Base-by-base conservation (phyloP, 2,888 invertebrate genomes). In the Hypselothyrea guttata region DNA sequence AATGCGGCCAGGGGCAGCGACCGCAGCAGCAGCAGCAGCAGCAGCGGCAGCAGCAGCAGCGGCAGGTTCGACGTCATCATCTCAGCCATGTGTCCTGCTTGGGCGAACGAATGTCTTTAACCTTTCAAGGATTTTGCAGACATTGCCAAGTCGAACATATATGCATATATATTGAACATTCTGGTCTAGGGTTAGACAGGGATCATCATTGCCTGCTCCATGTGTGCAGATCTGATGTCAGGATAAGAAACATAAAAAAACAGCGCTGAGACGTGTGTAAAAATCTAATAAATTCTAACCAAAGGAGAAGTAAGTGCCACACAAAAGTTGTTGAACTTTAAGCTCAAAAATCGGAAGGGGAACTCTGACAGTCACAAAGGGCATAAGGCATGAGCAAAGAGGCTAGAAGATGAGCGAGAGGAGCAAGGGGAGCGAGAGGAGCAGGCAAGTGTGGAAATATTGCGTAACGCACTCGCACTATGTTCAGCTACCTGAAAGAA, bases 101-200 rank as follows among this genome's bases (percentile, higher is more conserved):
- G 71, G 52, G 54, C 54, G 77, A 70, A 82, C 22, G 22, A 22
- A 22, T 22, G 87, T 87, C 88, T 88, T 88, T 87, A 87, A 87
- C 87, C 87, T 87, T 87, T 87, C 87, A 87, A 87, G 87, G 88
- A 87, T 88, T 75, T 88, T 73, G 54, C 56, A 67, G 74, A 63
- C 82, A 81, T 55, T 71, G 69, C 31, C 52, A 65, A 72, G 60
- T 52, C 76, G 3, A 4, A 22, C 22, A n/a, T n/a, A n/a, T n/a
- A n/a, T 22, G 22, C 22, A 46, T 59, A 62, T 64, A 45, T 77
- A 77, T 81, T 74, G 84, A 81, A 77, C 79, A 84, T 62, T 82
- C n/a, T n/a, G 66, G 52, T 51, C 61, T 53, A 71, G 22, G 22
- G 22, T 22, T 22, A 22, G 22, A 22, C 22, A 5, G 22, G 5